Evolutionary conservation across 1,140 invertebrate species (phyloP).

Genomic region (Octopus bimaculoides): DNA sequence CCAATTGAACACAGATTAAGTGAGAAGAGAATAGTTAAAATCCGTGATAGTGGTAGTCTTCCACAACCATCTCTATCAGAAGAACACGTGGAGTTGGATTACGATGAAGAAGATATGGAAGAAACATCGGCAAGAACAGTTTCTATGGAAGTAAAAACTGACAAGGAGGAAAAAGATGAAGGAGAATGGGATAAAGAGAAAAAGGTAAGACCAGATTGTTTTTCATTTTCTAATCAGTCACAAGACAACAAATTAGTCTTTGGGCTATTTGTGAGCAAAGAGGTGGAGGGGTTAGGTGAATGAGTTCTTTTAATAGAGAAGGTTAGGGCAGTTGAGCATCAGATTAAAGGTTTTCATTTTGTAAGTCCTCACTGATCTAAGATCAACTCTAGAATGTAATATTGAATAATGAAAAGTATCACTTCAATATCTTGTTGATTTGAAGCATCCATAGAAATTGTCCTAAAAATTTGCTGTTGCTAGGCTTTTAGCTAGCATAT

Average conservation of each 20-base stretch:
- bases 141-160: constrained; percentile 1
- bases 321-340: too few relatives aligned
- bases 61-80: constrained; percentile 23
- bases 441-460: too few relatives aligned
- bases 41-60: constrained; percentile 14
- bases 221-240: too few relatives aligned
- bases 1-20: neutral
- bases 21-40: neutral
- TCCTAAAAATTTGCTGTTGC: neutral
- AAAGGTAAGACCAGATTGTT: neutral
- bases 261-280: too few relatives aligned
- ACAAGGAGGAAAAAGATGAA: constrained; percentile 23
- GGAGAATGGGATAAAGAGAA: constrained; percentile 22
- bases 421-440: too few relatives aligned
- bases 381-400: too few relatives aligned
- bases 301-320: too few relatives aligned
- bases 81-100: constrained; percentile 52
- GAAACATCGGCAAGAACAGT: constrained; percentile 17
- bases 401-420: too few relatives aligned
- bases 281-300: too few relatives aligned
- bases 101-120: constrained; percentile 44
- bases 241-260: too few relatives aligned
- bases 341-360: too few relatives aligned
- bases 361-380: too few relatives aligned
- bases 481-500: neutral